phyloP scores from a whole-genome alignment of 2,888 invertebrate species.

The Drosophila mulleri region DNA sequence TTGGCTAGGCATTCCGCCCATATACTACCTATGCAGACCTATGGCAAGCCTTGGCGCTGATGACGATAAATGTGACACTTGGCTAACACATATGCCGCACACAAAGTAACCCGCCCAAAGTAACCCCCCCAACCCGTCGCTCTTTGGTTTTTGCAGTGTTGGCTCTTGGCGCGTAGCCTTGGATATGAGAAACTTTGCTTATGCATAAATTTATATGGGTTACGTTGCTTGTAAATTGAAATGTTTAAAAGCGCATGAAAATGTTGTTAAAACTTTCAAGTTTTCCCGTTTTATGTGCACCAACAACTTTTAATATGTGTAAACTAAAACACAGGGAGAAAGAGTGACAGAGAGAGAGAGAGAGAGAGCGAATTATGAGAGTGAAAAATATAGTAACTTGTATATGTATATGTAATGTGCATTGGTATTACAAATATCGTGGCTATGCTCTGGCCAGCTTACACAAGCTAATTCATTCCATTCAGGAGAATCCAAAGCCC shows the following conservation, averaged over 20 bases:
- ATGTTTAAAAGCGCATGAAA: conserved; percentile 81
- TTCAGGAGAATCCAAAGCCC: conserved; percentile 58
- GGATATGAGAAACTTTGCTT: conserved; percentile 67
- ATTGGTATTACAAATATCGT: conserved; percentile 10
- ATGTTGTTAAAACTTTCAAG: conserved; percentile 78
- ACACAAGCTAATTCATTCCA: not conserved
- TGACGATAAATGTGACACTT: conserved; percentile 64
- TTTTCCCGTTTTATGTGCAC: conserved; percentile 49
- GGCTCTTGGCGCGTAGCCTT: conserved; percentile 28
- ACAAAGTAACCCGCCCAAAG: not conserved
- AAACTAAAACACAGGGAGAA: not conserved
- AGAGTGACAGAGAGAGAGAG: not conserved
- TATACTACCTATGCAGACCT: not conserved
- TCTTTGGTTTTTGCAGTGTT: not conserved
- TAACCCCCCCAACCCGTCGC: not conserved
- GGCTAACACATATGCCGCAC: conserved; percentile 27
- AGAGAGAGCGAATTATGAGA: not conserved
- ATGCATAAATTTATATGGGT: conserved; percentile 71
- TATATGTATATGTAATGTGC: conserved; percentile 47
- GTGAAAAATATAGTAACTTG: conserved; percentile 6
- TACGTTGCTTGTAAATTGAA: conserved; percentile 64
- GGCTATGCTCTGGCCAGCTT: conserved; percentile 3
- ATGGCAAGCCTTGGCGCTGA: conserved; percentile 6
- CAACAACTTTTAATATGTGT: conserved; percentile 53
- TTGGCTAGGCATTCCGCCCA: not conserved